phyloP scores from a whole-genome alignment of 2,113 vertebrate genomes.

The sheep (Ovis aries) region DNA sequence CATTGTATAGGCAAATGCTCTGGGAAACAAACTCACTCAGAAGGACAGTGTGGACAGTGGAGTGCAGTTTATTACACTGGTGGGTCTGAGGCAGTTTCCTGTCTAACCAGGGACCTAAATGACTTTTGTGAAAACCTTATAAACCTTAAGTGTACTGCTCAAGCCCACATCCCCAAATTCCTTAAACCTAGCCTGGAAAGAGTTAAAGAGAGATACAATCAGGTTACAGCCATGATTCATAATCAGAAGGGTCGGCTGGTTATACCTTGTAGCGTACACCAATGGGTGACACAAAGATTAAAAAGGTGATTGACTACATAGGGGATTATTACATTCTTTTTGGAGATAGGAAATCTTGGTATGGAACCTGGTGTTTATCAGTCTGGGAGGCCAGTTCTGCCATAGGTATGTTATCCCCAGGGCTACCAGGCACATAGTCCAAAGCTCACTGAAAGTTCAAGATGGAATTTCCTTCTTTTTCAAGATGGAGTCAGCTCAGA shows the following conservation, averaged over 20 bases:
- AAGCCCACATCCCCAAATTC: background rate
- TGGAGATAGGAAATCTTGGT: background rate
- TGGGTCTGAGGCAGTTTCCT: background rate
- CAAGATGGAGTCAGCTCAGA: background rate
- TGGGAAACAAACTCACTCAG: background rate
- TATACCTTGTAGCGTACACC: background rate
- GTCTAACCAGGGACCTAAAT: background rate
- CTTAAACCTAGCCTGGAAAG: background rate
- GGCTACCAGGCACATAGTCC: background rate
- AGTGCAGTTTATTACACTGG: background rate
- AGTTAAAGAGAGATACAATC: background rate
- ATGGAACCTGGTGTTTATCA: background rate
- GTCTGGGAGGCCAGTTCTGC: background rate
- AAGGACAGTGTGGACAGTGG: background rate
- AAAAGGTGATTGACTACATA: background rate
- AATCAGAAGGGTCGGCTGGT: background rate
- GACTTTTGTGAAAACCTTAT: background rate
- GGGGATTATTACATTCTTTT: background rate
- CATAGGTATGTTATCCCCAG: background rate
- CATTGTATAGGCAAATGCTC: background rate
- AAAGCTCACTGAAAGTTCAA: background rate
- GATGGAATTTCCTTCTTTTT: background rate
- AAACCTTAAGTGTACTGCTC: background rate
- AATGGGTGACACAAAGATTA: background rate
- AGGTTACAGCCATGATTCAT: background rate